Evolutionary conservation across 2,797 vertebrate genomes (phyloP).

Genomic region (Poecilia picta): DNA sequence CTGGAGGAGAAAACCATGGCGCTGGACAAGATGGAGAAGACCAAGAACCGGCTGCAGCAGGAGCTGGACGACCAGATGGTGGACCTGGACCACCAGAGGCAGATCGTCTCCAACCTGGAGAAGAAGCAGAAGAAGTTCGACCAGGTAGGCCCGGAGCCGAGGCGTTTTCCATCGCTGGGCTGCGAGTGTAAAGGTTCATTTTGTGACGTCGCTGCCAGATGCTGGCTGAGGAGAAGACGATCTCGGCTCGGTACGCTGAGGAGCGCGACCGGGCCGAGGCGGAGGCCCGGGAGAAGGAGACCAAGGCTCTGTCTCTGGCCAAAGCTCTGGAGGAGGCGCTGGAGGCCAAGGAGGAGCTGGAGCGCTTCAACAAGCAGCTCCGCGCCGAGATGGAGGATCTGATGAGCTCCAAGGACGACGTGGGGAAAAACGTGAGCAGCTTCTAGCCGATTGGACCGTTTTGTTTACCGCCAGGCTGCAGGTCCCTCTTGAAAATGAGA

Average conservation of each 20-base stretch:
- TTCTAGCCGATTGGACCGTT: slow-evolving; percentile 2
- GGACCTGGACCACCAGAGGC: slow-evolving; percentile 93
- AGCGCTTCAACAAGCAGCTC: slow-evolving; percentile 93
- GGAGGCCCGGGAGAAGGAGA: slow-evolving; percentile 96
- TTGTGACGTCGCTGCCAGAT: slow-evolving; percentile 75
- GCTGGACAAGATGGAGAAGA: slow-evolving; percentile 95
- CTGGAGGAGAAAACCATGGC: slow-evolving; percentile 92
- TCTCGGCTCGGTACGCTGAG: slow-evolving; percentile 93
- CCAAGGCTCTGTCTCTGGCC: slow-evolving; percentile 92
- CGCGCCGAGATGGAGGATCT: slow-evolving; percentile 97
- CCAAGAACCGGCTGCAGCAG: slow-evolving; percentile 93
- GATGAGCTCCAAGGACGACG: slow-evolving; percentile 98
- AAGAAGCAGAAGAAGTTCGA: slow-evolving; percentile 99
- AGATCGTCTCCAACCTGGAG: slow-evolving; percentile 93
- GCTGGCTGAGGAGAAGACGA: slow-evolving; percentile 96
- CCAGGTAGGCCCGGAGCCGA: slow-evolving; percentile 79
- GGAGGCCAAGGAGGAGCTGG: slow-evolving; percentile 94
- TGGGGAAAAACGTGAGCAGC: slow-evolving; percentile 94
- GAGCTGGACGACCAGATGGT: slow-evolving; percentile 93
- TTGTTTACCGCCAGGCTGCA: not conserved
- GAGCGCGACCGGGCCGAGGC: slow-evolving; percentile 96
- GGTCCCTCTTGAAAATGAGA: not conserved
- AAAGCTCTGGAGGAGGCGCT: slow-evolving; percentile 94
- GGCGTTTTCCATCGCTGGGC: too few relatives aligned
- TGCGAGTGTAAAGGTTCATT: too few relatives aligned